A percentile compares a stretch with the other conserved stretches of the same genome.
Conservation (phyloP, 2,797 vertebrate species). For the Aeoliscus strigatus region DNA sequence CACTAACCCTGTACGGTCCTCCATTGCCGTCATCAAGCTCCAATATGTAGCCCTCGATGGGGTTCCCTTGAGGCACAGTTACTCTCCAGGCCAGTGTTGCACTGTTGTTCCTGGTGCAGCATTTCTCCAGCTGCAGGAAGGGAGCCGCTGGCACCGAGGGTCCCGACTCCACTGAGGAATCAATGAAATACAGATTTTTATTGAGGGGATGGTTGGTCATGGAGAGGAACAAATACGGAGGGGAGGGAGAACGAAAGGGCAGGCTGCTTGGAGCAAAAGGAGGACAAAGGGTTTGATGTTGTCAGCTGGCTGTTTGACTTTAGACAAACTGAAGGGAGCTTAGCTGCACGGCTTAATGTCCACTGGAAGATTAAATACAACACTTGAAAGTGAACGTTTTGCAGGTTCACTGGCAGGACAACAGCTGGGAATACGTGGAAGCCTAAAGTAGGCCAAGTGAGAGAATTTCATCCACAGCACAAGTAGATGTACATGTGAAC, state of each 20-base stretch:
- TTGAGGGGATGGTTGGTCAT: neutral
- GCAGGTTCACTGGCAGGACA: constrained; percentile 32
- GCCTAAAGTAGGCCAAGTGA: constrained; percentile 23
- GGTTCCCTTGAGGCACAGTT: constrained; percentile 72
- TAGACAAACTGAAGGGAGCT: constrained; percentile 21
- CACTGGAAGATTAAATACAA: constrained; percentile 4
- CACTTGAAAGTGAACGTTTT: constrained; percentile 14
- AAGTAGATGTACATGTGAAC: too few relatives aligned
- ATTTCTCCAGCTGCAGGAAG: constrained; percentile 93
- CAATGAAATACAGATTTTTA: constrained; percentile 3
- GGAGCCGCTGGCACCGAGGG: constrained; percentile 83
- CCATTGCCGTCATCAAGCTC: constrained; percentile 96
- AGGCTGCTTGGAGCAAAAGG: constrained; percentile 1
- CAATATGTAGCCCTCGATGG: constrained; percentile 93
- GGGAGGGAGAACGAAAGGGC: constrained; percentile 1
- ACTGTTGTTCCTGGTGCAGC: constrained; percentile 94
- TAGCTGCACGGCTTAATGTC: constrained; percentile 26
- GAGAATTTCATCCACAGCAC: too few relatives aligned
- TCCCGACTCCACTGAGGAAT: constrained; percentile 63
- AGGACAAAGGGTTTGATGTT: constrained; percentile 15
- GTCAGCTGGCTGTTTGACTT: constrained; percentile 14
- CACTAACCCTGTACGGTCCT: constrained; percentile 90
- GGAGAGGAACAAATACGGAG: too few relatives aligned
- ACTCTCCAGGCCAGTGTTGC: constrained; percentile 96
- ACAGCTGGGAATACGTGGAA: constrained; percentile 27